A percentile compares a stretch with the other conserved stretches of the same genome.
Conservation (phyloP, 2,113 vertebrate genomes). For the Danio rerio region DNA sequence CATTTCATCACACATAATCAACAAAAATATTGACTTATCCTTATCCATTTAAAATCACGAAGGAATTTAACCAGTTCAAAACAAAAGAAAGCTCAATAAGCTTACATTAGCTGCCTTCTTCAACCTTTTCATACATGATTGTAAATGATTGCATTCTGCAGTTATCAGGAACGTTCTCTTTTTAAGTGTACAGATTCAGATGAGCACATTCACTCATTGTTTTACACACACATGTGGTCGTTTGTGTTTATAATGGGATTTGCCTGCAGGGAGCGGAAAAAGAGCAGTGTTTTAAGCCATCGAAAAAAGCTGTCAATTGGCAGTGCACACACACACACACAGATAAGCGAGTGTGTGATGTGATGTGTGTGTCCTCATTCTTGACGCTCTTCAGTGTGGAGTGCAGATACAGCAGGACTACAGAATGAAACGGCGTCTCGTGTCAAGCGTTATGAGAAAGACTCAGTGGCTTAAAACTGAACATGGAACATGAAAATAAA, state of each 20-base stretch:
- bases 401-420: slow-evolving; percentile 1
- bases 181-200: background rate
- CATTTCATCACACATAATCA: too few species aligned
- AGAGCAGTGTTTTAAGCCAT: background rate
- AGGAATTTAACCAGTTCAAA: too few species aligned
- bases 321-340: slow-evolving; percentile 27
- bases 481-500: slow-evolving; percentile 3
- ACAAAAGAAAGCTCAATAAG: too few species aligned
- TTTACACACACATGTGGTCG: background rate
- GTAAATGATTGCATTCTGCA: background rate
- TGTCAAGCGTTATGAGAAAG: background rate
- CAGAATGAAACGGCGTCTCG: background rate
- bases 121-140: background rate
- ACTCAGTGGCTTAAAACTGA: background rate
- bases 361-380: slow-evolving; percentile 27
- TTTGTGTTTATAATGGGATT: background rate
- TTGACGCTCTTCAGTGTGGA: slow-evolving; percentile 11
- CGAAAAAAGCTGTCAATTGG: slow-evolving; percentile 37
- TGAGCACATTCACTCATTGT: background rate
- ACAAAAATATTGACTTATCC: too few species aligned
- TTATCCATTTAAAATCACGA: too few species aligned
- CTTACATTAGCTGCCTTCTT: too few species aligned
- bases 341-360: slow-evolving; percentile 22
- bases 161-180: background rate
- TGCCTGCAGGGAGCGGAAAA: background rate